Evolutionary conservation across 1,140 invertebrate genomes (phyloP), one percentile per base, ranked within the genome.

Genomic region (silkworm (Bombyx mori)): DNA sequence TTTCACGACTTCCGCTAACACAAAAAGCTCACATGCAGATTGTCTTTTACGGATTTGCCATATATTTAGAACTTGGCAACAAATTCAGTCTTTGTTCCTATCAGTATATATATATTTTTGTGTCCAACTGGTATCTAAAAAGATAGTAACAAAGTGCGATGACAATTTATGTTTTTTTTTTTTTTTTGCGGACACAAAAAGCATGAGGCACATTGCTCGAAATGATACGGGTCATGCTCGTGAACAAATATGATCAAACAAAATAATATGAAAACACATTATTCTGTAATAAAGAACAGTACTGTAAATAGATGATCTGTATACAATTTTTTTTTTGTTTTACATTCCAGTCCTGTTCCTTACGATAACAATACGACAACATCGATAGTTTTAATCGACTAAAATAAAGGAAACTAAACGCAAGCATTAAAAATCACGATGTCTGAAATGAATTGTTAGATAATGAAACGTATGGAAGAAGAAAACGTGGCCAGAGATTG

Each of bases 171-270:
- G 64, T 61, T 66, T 75, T 73, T 73, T 61, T 66, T 75, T 73
- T 73, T 18, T 18, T 18, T 18, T 18, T 18, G 79, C 79, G 77
- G 75, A 87, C 84, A 87, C 78, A 82, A 84, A 86, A 87, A 87
- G 82, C 84, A 87, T 87, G 82, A 85, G 82, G 82, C 84, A 83
- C 74, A 72, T 80, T 69, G 73, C 71, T 62, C 70, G 66, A 82
- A 77, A 75, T 75, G 68, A 80, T 77, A 79, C 75, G 66, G 77
- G 73, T 84, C 82, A 87, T 87, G 82, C 82, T 68, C 75, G 79
- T 84, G 77, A 73, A 77, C 61, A 62, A 69, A 64, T 67, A 73
- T 71, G 71, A 71, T 68, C 66, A 69, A 54, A 70, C 73, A 77
- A 58, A 75, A 52, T 68, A 69, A 71, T 61, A 69, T 62, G 57